Evolutionary conservation across 2,113 vertebrate genomes (phyloP), one percentile per base, ranked within the genome.

Genomic region (Dipodomys merriami): DNA sequence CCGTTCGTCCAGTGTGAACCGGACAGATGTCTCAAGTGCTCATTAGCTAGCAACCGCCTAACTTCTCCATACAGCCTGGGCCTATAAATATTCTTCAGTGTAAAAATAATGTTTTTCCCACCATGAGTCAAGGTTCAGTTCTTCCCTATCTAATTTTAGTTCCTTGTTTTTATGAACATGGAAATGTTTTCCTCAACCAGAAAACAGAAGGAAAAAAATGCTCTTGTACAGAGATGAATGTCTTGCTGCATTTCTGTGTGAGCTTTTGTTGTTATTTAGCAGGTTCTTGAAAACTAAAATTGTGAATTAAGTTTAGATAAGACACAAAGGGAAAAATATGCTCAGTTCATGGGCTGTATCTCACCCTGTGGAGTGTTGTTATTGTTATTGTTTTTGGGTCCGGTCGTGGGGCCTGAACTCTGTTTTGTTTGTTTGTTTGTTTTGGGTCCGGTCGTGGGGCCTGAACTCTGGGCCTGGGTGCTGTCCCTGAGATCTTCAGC

Each of bases 131-230:
- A 95, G 94, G 87, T 91, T 97, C 85, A 90, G 65, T 89, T 95
- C 91, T 92, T 35, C 2, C 93, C 95, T 91, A 13, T 91, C 91
- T 96, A 97, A 97, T 96, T 96, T 97, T 97, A 97, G 95, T 91
- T 94, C 65, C 94, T 96, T 96, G 90, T 95, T 96, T 96, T 96
- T 93, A 91, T 94, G 91, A 95, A 95, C 96, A 96, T 95, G 53
- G 78, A 91, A 91, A 93, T 96, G 95, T 93, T 97, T 96, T 94
- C 78, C 62, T 97, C 96, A 94, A 90, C 84, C 90, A 96, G 94
- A 95, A 95, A 90, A 94, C n/a, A 87, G 76, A 92, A 80, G 64
- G 68, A 81, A 93, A 85, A 79, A 80, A 62, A 88, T 86, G 80
- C 25, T 8, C 49, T 39, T 39, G 18, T 25, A 19, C 19, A 77